Evolutionary conservation across 2,113 vertebrate genomes (phyloP).

Genomic region (Tetraodon nigroviridis): DNA sequence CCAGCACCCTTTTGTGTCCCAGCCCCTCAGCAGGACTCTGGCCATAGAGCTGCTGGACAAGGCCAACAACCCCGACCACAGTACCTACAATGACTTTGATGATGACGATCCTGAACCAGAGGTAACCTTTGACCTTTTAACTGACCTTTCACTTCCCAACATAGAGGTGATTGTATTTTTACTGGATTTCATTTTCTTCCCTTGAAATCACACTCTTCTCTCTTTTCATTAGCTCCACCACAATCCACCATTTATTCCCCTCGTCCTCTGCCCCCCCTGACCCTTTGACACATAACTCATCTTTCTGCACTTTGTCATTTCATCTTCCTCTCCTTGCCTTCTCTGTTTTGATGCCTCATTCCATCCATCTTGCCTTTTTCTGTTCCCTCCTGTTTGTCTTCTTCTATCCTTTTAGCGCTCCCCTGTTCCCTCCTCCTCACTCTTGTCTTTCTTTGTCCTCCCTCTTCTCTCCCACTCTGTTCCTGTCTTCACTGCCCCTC

Average conservation of each 20-base stretch:
- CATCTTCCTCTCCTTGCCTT: slow-evolving; percentile 8
- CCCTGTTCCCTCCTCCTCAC: slow-evolving; percentile 13
- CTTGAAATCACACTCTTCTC: slow-evolving; percentile 10
- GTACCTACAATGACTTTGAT: slow-evolving; percentile 88
- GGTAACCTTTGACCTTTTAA: slow-evolving; percentile 50
- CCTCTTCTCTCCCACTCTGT: slow-evolving; percentile 1
- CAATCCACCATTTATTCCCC: slow-evolving; percentile 1
- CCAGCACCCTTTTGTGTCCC: slow-evolving; percentile 94
- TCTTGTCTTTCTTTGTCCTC: slow-evolving; percentile 9
- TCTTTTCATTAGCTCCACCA: slow-evolving; percentile 21
- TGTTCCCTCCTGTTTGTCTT: not conserved
- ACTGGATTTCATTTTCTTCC: slow-evolving; percentile 15
- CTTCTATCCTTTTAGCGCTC: slow-evolving; percentile 43
- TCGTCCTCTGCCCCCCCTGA: slow-evolving; percentile 1
- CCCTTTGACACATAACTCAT: slow-evolving; percentile 31
- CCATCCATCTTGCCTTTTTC: not conserved
- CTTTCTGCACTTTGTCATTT: slow-evolving; percentile 25
- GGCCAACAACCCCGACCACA: slow-evolving; percentile 95
- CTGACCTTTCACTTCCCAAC: slow-evolving; percentile 1
- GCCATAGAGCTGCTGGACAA: slow-evolving; percentile 96
- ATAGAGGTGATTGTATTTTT: slow-evolving; percentile 16
- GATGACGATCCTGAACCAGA: slow-evolving; percentile 96
- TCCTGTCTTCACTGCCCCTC: slow-evolving; percentile 16
- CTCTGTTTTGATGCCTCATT: not conserved
- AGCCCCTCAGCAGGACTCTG: slow-evolving; percentile 90